A percentile compares a stretch with the other conserved stretches of the same genome.
Evolutionary conservation across 1,140 invertebrate genomes (phyloP).

Genomic region (Nasonia giraulti): DNA sequence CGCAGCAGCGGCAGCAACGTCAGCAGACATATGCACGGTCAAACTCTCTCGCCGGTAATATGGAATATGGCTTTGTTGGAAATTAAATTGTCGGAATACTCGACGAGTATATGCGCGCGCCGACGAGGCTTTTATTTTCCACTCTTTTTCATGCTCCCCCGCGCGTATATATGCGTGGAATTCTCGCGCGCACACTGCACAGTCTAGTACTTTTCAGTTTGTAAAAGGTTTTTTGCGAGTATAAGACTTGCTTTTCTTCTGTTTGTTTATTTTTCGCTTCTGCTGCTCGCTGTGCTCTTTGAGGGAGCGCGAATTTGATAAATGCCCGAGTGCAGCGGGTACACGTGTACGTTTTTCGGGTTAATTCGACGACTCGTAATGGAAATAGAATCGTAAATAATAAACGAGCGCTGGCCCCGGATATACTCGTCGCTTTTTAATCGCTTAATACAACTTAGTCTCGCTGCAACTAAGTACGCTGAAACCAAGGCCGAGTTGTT

Average conservation of each 20-base stretch:
- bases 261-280: constrained; percentile 2
- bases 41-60: constrained; percentile 16
- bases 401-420: neutral
- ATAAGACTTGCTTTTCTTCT: neutral
- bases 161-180: neutral
- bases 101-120: neutral
- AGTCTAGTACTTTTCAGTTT: constrained; percentile 22
- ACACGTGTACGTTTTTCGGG: neutral
- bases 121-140: constrained; percentile 24
- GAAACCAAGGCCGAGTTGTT: neutral
- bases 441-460: neutral
- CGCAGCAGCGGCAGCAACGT: neutral
- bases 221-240: constrained; percentile 13
- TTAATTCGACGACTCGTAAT: neutral
- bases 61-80: constrained; percentile 49
- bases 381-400: neutral
- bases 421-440: neutral
- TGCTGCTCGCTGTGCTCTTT: neutral
- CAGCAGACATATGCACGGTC: neutral
- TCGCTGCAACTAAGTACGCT: neutral
- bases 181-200: constrained; percentile 8
- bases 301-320: neutral
- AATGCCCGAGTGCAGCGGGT: neutral
- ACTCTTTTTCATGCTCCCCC: constrained; percentile 30
- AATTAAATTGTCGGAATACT: constrained; percentile 52